These are phyloP conservation scores for Eupithecia inturbata DNA, from an alignment of 2,888 invertebrate species.

Conservation along the genomic window DNA sequence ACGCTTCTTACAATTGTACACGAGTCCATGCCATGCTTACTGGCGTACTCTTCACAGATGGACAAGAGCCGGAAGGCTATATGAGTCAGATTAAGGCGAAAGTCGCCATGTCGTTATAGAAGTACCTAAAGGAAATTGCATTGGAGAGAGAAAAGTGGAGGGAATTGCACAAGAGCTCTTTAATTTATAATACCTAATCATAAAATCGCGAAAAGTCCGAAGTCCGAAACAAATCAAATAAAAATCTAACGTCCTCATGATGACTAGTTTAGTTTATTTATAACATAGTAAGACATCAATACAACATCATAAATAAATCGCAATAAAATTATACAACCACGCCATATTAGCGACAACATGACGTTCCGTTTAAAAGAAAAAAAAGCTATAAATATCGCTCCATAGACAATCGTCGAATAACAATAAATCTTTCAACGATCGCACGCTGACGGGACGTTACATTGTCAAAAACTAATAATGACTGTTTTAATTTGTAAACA, in stretches of 20 bases:
- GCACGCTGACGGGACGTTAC: slow-evolving; percentile 49
- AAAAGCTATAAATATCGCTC: slow-evolving; percentile 48
- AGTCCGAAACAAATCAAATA: neutral
- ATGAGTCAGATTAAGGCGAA: too few relatives aligned
- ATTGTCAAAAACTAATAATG: slow-evolving; percentile 62
- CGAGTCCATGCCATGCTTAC: too few relatives aligned
- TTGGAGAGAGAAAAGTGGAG: too few relatives aligned
- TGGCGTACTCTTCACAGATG: too few relatives aligned
- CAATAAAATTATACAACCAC: slow-evolving; percentile 36
- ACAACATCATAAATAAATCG: slow-evolving; percentile 32
- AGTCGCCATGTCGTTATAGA: too few relatives aligned
- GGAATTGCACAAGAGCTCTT: too few relatives aligned
- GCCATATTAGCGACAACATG: slow-evolving; percentile 37
- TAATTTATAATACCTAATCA: neutral
- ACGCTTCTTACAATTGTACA: too few relatives aligned
- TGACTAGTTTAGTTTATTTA: slow-evolving; percentile 7
- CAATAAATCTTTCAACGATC: slow-evolving; percentile 50
- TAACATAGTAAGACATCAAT: slow-evolving; percentile 27
- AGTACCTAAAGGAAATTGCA: too few relatives aligned
- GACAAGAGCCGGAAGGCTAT: too few relatives aligned
- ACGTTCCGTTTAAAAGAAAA: slow-evolving; percentile 23
- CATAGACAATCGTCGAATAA: slow-evolving; percentile 48
- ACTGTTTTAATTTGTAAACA: slow-evolving; percentile 54
- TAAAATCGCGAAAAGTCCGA: neutral
- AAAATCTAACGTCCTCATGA: neutral